These are phyloP conservation scores for Raja brachyura DNA, from an alignment of 2,113 vertebrate species.

Conservation along the genomic window DNA sequence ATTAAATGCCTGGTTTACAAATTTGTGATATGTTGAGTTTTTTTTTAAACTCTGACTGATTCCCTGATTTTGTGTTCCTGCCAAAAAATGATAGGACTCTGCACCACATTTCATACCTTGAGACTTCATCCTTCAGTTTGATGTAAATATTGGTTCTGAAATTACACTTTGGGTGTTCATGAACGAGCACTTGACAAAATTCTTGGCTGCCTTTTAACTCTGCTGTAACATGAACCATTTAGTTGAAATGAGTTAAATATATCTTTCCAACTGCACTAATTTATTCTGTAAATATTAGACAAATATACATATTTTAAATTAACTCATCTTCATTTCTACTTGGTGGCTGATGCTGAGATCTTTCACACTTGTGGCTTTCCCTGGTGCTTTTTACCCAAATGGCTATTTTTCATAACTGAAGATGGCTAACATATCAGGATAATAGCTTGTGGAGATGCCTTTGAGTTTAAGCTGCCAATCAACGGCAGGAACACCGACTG, in stretches of 20 bases:
- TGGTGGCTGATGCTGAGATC: not conserved
- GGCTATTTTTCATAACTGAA: not conserved
- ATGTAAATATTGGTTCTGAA: not conserved
- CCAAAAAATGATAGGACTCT: not conserved
- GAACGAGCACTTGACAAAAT: conserved; percentile 9
- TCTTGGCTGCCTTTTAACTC: not conserved
- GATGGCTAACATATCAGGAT: not conserved
- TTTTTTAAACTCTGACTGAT: not conserved
- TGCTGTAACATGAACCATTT: not conserved
- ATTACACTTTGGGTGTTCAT: not conserved
- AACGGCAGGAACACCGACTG: not conserved
- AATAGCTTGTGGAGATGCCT: not conserved
- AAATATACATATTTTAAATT: not conserved
- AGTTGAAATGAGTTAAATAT: not conserved
- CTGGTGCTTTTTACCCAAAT: not conserved
- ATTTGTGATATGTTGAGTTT: not conserved
- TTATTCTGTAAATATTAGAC: not conserved
- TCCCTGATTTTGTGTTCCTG: not conserved
- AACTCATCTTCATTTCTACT: not conserved
- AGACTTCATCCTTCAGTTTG: not conserved
- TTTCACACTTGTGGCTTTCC: not conserved
- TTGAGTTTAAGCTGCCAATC: not conserved
- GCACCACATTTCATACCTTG: too few relatives aligned
- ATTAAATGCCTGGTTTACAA: not conserved
- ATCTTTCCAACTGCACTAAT: not conserved